Conservation (phyloP, 1,140 invertebrate species). For the Papilio helenus region DNA sequence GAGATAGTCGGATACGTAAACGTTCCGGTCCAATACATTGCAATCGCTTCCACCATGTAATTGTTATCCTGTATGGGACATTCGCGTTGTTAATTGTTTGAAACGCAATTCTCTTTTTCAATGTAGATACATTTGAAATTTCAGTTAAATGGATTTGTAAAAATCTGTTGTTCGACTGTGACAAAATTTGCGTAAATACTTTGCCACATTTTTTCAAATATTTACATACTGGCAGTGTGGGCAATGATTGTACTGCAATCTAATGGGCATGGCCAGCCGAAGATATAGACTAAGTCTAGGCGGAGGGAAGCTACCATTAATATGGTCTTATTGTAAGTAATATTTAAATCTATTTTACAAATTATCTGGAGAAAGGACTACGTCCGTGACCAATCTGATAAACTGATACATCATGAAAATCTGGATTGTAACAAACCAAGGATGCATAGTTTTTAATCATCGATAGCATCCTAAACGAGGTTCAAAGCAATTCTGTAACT, state of each 20-base stretch:
- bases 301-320: too few species aligned
- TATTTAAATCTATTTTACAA: too few species aligned
- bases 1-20: background rate
- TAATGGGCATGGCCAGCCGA: too few species aligned
- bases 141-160: background rate
- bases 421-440: background rate
- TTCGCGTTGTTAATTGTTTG: conserved; percentile 11
- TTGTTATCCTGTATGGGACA: background rate
- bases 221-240: background rate
- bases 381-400: too few species aligned
- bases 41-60: background rate
- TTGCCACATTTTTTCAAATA: background rate
- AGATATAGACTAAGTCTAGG: too few species aligned
- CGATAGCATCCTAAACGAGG: background rate
- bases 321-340: too few species aligned
- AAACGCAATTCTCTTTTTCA: conserved; percentile 15
- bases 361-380: too few species aligned
- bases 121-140: background rate
- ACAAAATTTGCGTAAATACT: background rate
- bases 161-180: background rate
- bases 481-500: background rate
- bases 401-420: background rate
- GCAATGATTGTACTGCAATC: too few species aligned
- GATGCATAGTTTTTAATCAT: background rate
- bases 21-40: background rate